These are phyloP conservation scores for Vulpes vulpes DNA, from an alignment of 2,113 vertebrate genomes.

Conservation along the genomic window DNA sequence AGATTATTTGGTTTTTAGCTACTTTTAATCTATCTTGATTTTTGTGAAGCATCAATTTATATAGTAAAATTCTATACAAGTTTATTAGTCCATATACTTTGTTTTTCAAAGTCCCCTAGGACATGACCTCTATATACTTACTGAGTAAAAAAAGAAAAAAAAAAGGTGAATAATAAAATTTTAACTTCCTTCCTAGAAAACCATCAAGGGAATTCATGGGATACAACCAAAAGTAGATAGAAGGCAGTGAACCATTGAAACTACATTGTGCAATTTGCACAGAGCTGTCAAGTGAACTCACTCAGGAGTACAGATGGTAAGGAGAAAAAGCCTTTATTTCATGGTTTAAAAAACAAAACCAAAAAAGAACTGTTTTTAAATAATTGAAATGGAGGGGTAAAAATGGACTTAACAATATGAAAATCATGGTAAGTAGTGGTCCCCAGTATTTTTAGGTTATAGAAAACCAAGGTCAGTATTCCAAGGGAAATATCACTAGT, in stretches of 20 bases:
- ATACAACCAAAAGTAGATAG: neutral
- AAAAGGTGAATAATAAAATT: neutral
- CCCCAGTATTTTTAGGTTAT: neutral
- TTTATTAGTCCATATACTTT: conserved; percentile 20
- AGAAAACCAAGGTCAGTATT: neutral
- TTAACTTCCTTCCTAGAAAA: neutral
- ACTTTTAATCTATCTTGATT: neutral
- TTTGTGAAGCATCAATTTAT: neutral
- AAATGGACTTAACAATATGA: neutral
- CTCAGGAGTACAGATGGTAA: neutral
- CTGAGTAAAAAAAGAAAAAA: neutral
- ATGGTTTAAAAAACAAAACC: neutral
- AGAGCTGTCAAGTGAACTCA: neutral
- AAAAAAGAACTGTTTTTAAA: neutral
- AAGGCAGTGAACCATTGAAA: conserved; percentile 40
- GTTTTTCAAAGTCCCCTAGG: neutral
- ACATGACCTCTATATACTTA: neutral
- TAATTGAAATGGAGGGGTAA: neutral
- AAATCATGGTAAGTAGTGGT: neutral
- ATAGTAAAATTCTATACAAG: neutral
- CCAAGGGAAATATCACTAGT: neutral
- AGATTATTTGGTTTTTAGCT: neutral
- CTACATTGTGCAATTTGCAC: conserved; percentile 1
- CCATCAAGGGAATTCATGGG: neutral
- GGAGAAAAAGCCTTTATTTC: neutral